phyloP scores from a whole-genome alignment of 2,888 invertebrate species.

The Iphiclides podalirius region DNA sequence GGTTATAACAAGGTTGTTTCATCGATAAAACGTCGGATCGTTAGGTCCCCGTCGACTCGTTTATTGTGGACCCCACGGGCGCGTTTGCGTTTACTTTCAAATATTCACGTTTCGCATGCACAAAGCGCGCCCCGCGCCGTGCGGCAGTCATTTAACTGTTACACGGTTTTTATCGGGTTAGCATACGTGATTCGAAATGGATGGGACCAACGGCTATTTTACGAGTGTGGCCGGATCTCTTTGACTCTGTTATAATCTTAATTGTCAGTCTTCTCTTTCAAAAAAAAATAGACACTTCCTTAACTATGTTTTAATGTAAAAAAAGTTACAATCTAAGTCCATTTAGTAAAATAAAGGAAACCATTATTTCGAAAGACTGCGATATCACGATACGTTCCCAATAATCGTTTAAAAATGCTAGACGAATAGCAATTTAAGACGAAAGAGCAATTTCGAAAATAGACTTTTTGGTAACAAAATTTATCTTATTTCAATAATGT shows the following conservation, averaged over 20 bases:
- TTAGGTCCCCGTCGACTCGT: too few species aligned
- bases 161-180: not conserved
- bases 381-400: not conserved
- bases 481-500: slow-evolving; percentile 16
- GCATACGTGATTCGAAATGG: not conserved
- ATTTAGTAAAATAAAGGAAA: not conserved
- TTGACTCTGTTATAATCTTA: too few species aligned
- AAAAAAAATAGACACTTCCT: too few species aligned
- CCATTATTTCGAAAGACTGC: not conserved
- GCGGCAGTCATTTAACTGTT: slow-evolving; percentile 9
- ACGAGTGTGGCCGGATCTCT: too few species aligned
- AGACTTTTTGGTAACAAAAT: slow-evolving; percentile 9
- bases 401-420: not conserved
- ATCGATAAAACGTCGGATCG: slow-evolving; percentile 32
- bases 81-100: slow-evolving; percentile 23
- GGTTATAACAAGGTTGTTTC: slow-evolving; percentile 33
- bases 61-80: slow-evolving; percentile 10
- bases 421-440: too few species aligned
- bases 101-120: slow-evolving; percentile 14
- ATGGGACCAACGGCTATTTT: too few species aligned
- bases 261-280: too few species aligned
- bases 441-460: slow-evolving; percentile 2
- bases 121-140: slow-evolving; percentile 11
- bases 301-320: too few species aligned
- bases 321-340: too few species aligned